phyloP scores from a whole-genome alignment of 2,888 invertebrate species.

The Drosophila yooni region DNA sequence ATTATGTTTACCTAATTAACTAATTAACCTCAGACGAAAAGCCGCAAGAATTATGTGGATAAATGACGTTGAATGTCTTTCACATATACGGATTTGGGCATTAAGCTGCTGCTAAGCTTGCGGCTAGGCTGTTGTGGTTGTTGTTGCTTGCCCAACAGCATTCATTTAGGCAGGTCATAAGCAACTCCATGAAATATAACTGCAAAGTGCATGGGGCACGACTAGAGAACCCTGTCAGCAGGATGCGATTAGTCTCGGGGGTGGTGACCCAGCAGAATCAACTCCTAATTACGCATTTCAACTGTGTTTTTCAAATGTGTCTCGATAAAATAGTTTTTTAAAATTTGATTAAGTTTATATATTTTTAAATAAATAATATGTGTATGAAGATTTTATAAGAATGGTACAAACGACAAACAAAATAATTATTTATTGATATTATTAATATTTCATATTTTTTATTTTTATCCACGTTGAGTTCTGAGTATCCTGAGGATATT shows the following conservation, averaged over 20 bases:
- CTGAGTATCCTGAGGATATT: constrained; percentile 78
- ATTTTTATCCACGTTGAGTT: constrained; percentile 66
- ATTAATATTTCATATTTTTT: background rate
- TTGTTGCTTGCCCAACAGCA: constrained; percentile 21
- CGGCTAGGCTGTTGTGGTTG: constrained; percentile 5
- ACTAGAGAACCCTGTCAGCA: background rate
- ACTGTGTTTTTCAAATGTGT: constrained; percentile 58
- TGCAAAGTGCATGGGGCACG: constrained; percentile 24
- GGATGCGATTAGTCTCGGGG: background rate
- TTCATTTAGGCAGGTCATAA: constrained; percentile 33
- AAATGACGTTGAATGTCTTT: constrained; percentile 38
- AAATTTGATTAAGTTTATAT: no score
- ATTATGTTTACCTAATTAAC: constrained; percentile 79
- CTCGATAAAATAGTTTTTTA: background rate
- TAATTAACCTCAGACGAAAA: constrained; percentile 67
- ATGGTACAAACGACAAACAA: no score
- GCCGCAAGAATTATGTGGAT: constrained; percentile 61
- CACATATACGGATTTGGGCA: constrained; percentile 29
- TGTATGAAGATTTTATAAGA: no score
- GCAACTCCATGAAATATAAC: constrained; percentile 11
- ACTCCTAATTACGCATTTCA: constrained; percentile 44
- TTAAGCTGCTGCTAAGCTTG: constrained; percentile 27
- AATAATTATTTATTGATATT: no score
- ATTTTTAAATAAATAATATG: no score
- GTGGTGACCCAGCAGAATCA: background rate